Percentiles rank a stretch among this genome's conserved stretches.
Evolutionary conservation across 92 coral and sea anemone species (phyloP).

Genomic region (Chrysogorgia sp.): DNA sequence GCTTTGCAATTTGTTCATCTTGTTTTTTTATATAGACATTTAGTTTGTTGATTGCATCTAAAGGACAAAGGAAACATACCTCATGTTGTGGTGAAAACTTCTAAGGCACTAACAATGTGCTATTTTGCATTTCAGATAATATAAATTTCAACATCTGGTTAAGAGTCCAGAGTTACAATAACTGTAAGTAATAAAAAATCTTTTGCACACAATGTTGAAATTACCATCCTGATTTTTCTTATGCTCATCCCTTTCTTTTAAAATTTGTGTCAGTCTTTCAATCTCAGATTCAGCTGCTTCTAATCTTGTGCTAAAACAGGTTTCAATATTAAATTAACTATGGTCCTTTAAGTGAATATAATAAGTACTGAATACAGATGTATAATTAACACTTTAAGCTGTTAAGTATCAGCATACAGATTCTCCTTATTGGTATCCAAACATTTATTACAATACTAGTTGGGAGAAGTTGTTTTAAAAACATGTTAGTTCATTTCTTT

Average conservation of each 20-base stretch:
- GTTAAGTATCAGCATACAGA: neutral
- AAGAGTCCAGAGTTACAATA: too few relatives aligned
- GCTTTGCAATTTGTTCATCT: slow-evolving; percentile 77
- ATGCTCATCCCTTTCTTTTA: slow-evolving; percentile 75
- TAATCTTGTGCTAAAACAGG: slow-evolving; percentile 59
- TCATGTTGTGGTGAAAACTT: neutral
- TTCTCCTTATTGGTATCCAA: too few relatives aligned
- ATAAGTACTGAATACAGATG: too few relatives aligned
- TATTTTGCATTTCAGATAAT: too few relatives aligned
- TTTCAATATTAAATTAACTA: too few relatives aligned
- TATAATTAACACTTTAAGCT: too few relatives aligned
- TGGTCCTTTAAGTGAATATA: too few relatives aligned
- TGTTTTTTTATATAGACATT: slow-evolving; percentile 88
- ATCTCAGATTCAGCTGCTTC: slow-evolving; percentile 82
- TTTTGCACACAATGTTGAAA: neutral
- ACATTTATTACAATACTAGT: too few relatives aligned
- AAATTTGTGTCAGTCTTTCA: slow-evolving; percentile 74
- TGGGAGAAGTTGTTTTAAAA: too few relatives aligned
- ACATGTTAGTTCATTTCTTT: too few relatives aligned
- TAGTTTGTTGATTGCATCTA: slow-evolving; percentile 87
- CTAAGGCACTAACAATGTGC: neutral
- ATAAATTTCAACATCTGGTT: too few relatives aligned
- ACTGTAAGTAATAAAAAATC: too few relatives aligned
- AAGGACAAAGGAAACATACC: slow-evolving; percentile 11
- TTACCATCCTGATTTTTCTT: slow-evolving; percentile 87